phyloP scores from a whole-genome alignment of 1,140 invertebrate species.

The Helicorthomorpha holstii region DNA sequence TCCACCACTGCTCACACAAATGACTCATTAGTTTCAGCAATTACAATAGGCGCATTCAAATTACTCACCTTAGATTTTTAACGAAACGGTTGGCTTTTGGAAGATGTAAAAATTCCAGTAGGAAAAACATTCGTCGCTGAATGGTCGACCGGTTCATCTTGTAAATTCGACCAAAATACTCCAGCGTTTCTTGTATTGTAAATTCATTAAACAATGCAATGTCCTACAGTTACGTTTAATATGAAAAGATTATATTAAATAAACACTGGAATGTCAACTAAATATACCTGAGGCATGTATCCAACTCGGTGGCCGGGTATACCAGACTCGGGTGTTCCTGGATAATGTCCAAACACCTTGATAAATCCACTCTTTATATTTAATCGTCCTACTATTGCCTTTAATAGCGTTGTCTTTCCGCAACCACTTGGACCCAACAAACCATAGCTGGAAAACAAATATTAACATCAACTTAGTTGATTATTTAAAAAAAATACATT shows the following conservation, averaged over 20 bases:
- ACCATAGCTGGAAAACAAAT: slow-evolving; percentile 49
- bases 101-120: slow-evolving; percentile 74
- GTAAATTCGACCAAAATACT: slow-evolving; percentile 93
- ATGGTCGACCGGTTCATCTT: slow-evolving; percentile 70
- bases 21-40: neutral
- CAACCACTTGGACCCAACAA: slow-evolving; percentile 39
- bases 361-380: slow-evolving; percentile 66
- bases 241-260: too few relatives aligned
- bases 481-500: too few relatives aligned
- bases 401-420: slow-evolving; percentile 68
- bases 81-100: slow-evolving; percentile 68
- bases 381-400: slow-evolving; percentile 67
- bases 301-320: slow-evolving; percentile 68
- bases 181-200: slow-evolving; percentile 83
- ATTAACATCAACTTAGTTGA: too few relatives aligned
- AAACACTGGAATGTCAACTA: neutral
- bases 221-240: too few relatives aligned
- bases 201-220: slow-evolving; percentile 88
- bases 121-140: slow-evolving; percentile 60
- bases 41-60: neutral
- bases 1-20: slow-evolving; percentile 53
- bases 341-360: slow-evolving; percentile 65
- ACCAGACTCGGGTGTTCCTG: slow-evolving; percentile 52
- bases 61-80: slow-evolving; percentile 59
- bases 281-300: slow-evolving; percentile 53